Percentiles rank a stretch among this genome's conserved stretches.
phyloP scores from a whole-genome alignment of 2,888 invertebrate species.

The Brachynemurus nebulosus region DNA sequence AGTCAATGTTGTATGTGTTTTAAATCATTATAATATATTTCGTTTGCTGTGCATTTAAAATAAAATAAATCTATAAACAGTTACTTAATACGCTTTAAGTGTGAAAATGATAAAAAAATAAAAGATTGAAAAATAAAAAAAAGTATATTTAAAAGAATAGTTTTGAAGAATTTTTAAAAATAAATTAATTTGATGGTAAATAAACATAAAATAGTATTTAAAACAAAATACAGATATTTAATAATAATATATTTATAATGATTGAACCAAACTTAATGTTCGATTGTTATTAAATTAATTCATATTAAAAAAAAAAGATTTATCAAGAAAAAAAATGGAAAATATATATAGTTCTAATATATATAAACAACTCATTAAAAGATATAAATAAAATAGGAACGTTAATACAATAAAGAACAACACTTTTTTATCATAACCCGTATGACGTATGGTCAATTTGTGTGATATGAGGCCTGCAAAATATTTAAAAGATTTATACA shows the following conservation, averaged over 20 bases:
- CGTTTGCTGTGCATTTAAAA: neutral
- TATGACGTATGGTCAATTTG: conserved; percentile 1
- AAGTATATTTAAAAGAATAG: neutral
- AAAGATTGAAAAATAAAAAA: neutral
- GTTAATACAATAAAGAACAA: neutral
- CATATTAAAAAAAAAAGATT: neutral
- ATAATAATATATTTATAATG: no score
- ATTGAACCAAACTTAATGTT: no score
- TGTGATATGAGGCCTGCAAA: conserved; percentile 2
- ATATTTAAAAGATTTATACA: neutral
- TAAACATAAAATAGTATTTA: no score
- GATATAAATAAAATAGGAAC: neutral
- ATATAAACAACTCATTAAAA: conserved; percentile 1
- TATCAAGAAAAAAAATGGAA: neutral
- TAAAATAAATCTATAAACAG: neutral
- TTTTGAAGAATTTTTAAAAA: neutral
- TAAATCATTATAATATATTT: no score
- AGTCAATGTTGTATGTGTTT: no score
- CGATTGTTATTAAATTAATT: neutral
- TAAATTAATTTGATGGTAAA: no score
- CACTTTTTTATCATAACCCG: neutral
- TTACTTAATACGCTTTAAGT: conserved; percentile 1
- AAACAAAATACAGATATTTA: no score
- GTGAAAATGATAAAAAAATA: neutral
- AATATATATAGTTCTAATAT: neutral